Base-by-base conservation (phyloP, 2,113 vertebrate species). In the Polyodon spathula region DNA sequence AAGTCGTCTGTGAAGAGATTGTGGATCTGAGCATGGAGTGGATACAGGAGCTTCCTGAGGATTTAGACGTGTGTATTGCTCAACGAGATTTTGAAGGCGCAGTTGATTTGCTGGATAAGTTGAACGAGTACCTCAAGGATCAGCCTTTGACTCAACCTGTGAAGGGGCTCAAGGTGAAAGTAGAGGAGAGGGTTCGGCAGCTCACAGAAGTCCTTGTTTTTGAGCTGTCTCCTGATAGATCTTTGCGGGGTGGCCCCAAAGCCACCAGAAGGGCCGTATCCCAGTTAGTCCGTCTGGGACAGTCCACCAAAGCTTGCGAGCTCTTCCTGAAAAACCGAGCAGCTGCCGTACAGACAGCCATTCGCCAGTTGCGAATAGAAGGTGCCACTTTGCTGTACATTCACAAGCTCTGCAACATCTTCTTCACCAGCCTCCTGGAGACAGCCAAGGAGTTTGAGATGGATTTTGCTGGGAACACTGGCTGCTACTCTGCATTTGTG, bases 41-140 rank as follows among this genome's bases (percentile, higher is more conserved):
- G 96, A 93, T 99, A 68, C 95, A 95, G 80, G 96, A 98, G 78
- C 76, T 99, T 57, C 95, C 96, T 0, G 96, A 99, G 56, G 95
- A 98, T 62, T 77, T 99, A 64, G 95, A 99, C 0, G 95, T 99
- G 1, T 99, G 95, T 71, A 99, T 99, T 0, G 96, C 96, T 0
- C 95, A 98, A 81, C 85, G 95, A 40, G 95, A 98, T 81, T 99
- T 99, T 0, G 95, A 99, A 68, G 96, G 96, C 0, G 95, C 95
- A 0, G 96, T 99, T 39, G 96, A 99, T 73, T 87, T 99, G 54
- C 63, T 98, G 68, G 95, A 97, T 66, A 98, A 97, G 51, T 73
- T 99, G 53, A 93, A 88, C 2, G 89, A 86, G 60, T 93, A 97
- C 53, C 80, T 98, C 10, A 85, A 80, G 40, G 91, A 89, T 68